Base-by-base conservation (phyloP, 2,113 vertebrate genomes). In the Uria lomvia region DNA sequence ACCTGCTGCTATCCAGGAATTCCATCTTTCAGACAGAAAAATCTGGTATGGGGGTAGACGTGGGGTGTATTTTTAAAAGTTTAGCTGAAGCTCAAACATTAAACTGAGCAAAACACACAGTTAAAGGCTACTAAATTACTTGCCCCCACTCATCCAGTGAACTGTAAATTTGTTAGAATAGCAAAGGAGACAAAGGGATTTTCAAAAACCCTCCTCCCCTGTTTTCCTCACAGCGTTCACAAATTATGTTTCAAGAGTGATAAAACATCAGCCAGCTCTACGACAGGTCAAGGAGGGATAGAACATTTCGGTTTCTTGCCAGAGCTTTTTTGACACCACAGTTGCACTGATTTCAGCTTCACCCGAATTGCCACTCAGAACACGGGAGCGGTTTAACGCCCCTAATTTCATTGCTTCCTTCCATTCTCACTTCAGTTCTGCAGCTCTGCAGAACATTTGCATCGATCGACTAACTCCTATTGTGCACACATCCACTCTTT, bases 91-190 rank as follows among this genome's bases (percentile, higher is more conserved):
- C 26, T 56, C 84, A 49, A 23, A 47, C 34, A n/a, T 26, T 43
- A 29, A 32, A 40, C 32, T 20, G 40, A 77, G 43, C 30, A 91
- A 84, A 74, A 47, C 42, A 20, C 38, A 52, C 12, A 72, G 10
- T 23, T 38, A 38, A 79, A 85, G 15, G 27, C 18, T 42, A 22
- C 43, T 60, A 2, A 47, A 45, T 53, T 32, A 60, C 58, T 42
- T 72, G 23, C 40, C 9, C 29, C 27, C 18, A 6, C 17, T 62
- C 14, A 19, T 15, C 45, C 18, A 42, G 40, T 10, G 62, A 86
- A 24, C 50, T 3, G 0, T 2, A 30, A 7, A 5, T 36, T 56
- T 49, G 18, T 36, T 13, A 49, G 30, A 87, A 63, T 0, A 70
- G 45, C 15, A 15, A 67, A 70, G 30, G 55, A 66, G 59, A 76